phyloP scores from a whole-genome alignment of 2,888 invertebrate species.

The Limenitis camilla region DNA sequence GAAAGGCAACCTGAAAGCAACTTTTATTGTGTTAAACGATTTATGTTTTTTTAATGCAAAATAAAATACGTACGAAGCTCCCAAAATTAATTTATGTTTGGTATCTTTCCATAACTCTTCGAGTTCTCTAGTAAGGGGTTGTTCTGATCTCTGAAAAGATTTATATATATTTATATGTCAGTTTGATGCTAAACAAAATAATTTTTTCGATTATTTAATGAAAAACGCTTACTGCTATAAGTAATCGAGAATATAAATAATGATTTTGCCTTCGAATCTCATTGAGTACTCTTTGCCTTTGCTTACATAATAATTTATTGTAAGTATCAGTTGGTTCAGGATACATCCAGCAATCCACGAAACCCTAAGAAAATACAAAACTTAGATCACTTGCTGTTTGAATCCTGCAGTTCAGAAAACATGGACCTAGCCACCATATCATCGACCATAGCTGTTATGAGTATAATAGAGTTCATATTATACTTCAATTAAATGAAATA shows the following conservation, averaged over 20 bases:
- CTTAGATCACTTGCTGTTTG: background rate
- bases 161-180: background rate
- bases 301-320: slow-evolving; percentile 50
- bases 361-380: slow-evolving; percentile 40
- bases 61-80: slow-evolving; percentile 45
- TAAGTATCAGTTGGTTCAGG: slow-evolving; percentile 41
- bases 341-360: slow-evolving; percentile 57
- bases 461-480: too few species aligned
- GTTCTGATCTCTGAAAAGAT: slow-evolving; percentile 54
- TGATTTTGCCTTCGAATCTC: slow-evolving; percentile 43
- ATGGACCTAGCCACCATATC: too few species aligned
- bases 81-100: slow-evolving; percentile 61
- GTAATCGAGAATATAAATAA: slow-evolving; percentile 53
- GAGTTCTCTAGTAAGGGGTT: slow-evolving; percentile 55
- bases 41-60: background rate
- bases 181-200: background rate
- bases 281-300: slow-evolving; percentile 49
- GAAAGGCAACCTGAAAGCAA: slow-evolving; percentile 53
- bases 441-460: too few species aligned
- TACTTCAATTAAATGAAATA: background rate
- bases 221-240: slow-evolving; percentile 47
- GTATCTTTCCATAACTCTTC: slow-evolving; percentile 53
- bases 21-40: background rate
- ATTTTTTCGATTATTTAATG: background rate
- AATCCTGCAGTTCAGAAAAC: background rate